These are phyloP conservation scores for Myioborus miniatus DNA, from an alignment of 2,797 vertebrate species.

Conservation along the genomic window DNA sequence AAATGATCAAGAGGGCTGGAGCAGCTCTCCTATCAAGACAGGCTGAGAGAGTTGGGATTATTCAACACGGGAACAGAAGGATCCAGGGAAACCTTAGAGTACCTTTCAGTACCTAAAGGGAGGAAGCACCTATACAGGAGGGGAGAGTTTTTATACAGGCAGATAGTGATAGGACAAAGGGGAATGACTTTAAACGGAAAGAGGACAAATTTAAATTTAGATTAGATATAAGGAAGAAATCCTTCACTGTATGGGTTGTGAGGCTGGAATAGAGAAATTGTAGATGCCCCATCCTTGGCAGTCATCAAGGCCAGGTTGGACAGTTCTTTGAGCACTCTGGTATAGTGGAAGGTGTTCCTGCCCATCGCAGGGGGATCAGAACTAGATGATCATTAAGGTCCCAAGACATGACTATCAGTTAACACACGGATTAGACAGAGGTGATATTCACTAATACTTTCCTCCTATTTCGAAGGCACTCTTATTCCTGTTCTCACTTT, in stretches of 20 bases:
- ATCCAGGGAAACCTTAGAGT: not conserved
- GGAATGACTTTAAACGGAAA: not conserved
- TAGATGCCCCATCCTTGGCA: not conserved
- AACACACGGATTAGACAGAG: not conserved
- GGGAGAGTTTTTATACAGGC: not conserved
- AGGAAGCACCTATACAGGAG: not conserved
- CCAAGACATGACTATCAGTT: not conserved
- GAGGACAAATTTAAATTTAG: not conserved
- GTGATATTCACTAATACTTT: not conserved
- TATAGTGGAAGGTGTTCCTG: not conserved
- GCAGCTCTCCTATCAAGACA: not conserved
- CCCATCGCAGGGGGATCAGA: fast-evolving
- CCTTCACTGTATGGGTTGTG: not conserved
- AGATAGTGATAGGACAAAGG: not conserved
- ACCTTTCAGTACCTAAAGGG: not conserved
- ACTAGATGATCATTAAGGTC: not conserved
- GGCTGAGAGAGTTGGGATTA: not conserved
- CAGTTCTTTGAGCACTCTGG: not conserved
- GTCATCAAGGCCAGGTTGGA: not conserved
- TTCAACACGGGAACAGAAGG: not conserved
- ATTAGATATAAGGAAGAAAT: not conserved
- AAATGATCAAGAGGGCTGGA: not conserved
- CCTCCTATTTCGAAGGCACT: not conserved
- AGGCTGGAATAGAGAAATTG: not conserved
- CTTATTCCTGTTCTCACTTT: not conserved